Evolutionary conservation across 2,797 vertebrate genomes (phyloP), one percentile per base, ranked within the genome.

Genomic region (Prunella strophiata): DNA sequence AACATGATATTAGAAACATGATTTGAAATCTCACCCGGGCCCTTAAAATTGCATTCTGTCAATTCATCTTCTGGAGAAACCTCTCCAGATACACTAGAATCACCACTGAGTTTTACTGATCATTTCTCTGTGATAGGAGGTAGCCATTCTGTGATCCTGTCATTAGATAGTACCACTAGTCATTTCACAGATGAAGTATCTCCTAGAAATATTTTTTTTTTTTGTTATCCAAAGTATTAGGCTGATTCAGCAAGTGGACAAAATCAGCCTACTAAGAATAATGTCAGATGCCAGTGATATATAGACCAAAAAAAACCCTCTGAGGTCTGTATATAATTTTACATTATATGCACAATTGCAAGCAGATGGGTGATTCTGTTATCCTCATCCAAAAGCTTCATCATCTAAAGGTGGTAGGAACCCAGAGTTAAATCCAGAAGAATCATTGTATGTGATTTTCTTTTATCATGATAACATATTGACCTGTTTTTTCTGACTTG

Each of bases 231-330:
- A 40, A 36, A 70, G 36, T 8, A 52, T 63, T 27, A 38, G 15
- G 16, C 18, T 57, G 38, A 48, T 81, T 58, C 22, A 85, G 13
- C 20, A 85, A 74, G 21, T 5, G 29, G 16, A 73, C 29, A 73
- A 63, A 87, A 73, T 67, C 32, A 57, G 15, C 9, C 38, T 50
- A 43, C n/a, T 9, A 80, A 59, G 57, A 27, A 59, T 25, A 9
- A 6, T 77, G 14, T 48, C 38, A 65, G 29, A 50, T 0, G 0
- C 7, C n/a, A 40, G 7, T 51, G 36, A 70, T 26, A 23, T 3
- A 50, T 2, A 68, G 71, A 43, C 9, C 5, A 5, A 10, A 16
- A 6, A 29, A 30, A 55, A 11, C 1, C 0, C 6, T 9, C 19
- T 29, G 21, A 78, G 11, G 61, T 38, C 5, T 59, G 32, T 2